A percentile compares a stretch with the other conserved stretches of the same genome.
Conservation (phyloP, 64 coral and sea anemone genomes). For the Dendronephthya gigantea region DNA sequence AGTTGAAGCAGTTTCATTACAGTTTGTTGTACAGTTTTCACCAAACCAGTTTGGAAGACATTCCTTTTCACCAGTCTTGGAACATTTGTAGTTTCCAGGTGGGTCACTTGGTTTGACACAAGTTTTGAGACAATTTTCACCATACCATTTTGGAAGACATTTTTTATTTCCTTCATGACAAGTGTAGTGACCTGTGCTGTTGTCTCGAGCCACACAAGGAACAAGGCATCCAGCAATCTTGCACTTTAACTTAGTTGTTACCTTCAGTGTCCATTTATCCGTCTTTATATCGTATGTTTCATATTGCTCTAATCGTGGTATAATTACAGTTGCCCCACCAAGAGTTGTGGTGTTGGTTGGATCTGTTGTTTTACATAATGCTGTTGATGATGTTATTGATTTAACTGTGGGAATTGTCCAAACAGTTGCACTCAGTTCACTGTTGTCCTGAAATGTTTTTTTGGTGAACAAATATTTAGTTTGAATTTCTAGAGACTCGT, state of each 20-base stretch:
- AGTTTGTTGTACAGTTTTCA: not conserved
- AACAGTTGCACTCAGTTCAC: not conserved
- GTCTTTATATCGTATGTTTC: not conserved
- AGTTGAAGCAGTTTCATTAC: not conserved
- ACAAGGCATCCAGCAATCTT: not conserved
- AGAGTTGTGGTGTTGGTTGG: not conserved
- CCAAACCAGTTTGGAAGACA: slow-evolving; percentile 11
- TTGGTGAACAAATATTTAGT: not conserved
- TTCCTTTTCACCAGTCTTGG: not conserved
- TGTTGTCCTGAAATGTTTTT: not conserved
- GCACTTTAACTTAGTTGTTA: not conserved
- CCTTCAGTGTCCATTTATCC: not conserved
- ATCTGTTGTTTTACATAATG: not conserved
- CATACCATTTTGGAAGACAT: slow-evolving; percentile 9
- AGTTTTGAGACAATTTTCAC: not conserved
- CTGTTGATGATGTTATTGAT: no score
- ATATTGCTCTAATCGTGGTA: not conserved
- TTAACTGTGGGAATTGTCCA: not conserved
- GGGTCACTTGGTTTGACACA: not conserved
- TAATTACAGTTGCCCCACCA: not conserved
- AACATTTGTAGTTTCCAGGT: not conserved
- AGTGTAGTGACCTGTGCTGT: not conserved
- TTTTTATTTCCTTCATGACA: not conserved
- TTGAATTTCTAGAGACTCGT: not conserved
- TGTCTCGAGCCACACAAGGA: not conserved